A percentile compares a stretch with the other conserved stretches of the same genome.
Evolutionary conservation across 2,888 invertebrate species (phyloP).

Genomic region (Ellobium chinense): DNA sequence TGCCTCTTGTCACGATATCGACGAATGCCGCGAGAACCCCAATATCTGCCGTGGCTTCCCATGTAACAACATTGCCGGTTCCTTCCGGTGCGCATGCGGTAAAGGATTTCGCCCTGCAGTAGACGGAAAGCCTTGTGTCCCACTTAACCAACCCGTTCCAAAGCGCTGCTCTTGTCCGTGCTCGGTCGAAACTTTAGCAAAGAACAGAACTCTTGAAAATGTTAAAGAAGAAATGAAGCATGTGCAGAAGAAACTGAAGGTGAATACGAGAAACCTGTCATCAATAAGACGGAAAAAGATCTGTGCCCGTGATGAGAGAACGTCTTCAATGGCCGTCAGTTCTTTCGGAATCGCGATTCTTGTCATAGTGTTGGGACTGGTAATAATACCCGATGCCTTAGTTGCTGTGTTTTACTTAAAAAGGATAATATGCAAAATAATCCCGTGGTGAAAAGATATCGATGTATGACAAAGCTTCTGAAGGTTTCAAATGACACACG

Average conservation of each 20-base stretch:
- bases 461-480: too few relatives aligned
- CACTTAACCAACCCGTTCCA: background rate
- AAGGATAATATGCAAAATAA: too few relatives aligned
- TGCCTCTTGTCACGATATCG: conserved; percentile 6
- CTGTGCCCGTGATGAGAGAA: background rate
- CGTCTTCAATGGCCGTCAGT: background rate
- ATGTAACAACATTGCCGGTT: background rate
- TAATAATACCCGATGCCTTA: background rate
- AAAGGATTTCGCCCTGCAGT: background rate
- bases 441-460: too few relatives aligned
- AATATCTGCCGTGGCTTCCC: conserved; percentile 17
- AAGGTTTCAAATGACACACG: too few relatives aligned
- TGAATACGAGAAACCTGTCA: background rate
- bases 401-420: too few relatives aligned
- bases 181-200: background rate
- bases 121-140: background rate
- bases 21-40: background rate
- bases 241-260: background rate
- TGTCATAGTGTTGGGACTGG: background rate
- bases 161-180: background rate
- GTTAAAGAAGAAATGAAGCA: background rate
- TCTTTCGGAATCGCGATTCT: background rate
- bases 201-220: background rate
- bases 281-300: background rate
- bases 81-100: background rate